Percentiles rank a stretch among this genome's conserved stretches.
Conservation (phyloP, 2,113 vertebrate genomes). For the Talpa occidentalis region DNA sequence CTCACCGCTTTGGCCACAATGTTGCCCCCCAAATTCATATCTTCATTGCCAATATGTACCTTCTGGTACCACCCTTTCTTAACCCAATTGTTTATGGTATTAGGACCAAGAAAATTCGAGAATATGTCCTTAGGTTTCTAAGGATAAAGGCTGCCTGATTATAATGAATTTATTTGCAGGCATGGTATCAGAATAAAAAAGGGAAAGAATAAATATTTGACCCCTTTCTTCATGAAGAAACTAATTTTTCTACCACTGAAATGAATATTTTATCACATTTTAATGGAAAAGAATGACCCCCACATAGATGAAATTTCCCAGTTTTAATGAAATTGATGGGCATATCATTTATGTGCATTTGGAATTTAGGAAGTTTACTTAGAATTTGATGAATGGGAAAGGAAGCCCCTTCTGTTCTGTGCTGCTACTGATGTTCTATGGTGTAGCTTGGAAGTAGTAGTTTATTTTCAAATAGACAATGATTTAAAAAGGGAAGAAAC, state of each 20-base stretch:
- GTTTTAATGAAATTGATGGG: background rate
- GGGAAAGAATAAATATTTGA: background rate
- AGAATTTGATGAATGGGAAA: background rate
- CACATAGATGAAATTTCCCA: background rate
- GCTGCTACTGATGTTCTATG: background rate
- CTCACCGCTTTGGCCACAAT: constrained; percentile 64
- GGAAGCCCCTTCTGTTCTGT: background rate
- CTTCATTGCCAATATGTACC: constrained; percentile 69
- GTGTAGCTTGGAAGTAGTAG: background rate
- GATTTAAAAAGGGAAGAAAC: background rate
- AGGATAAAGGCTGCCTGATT: background rate
- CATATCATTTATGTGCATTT: background rate
- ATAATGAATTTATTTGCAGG: background rate
- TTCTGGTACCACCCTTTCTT: constrained; percentile 66
- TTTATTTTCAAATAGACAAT: background rate
- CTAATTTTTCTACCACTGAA: background rate
- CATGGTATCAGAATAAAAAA: background rate
- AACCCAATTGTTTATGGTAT: constrained; percentile 73
- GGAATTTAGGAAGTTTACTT: background rate
- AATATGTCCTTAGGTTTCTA: constrained; percentile 51
- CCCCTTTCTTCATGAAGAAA: background rate
- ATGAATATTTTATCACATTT: background rate
- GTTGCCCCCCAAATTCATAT: constrained; percentile 62
- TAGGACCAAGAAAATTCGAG: constrained; percentile 71
- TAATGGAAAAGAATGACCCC: background rate